These are phyloP conservation scores for Gambusia affinis DNA, from an alignment of 2,113 vertebrate genomes.

Conservation along the genomic window DNA sequence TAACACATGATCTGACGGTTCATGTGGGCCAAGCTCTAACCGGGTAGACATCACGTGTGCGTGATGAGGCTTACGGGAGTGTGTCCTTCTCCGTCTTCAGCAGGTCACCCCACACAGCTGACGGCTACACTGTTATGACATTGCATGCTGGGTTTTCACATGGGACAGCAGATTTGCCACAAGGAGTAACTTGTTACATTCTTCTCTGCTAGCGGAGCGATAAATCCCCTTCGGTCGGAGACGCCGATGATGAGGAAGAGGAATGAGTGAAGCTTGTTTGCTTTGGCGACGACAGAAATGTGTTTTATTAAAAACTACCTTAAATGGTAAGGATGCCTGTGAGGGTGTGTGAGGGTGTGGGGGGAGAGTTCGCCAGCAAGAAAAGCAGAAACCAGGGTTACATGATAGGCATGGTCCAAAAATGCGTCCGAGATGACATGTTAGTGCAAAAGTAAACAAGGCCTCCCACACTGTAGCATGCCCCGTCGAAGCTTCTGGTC, in stretches of 20 bases:
- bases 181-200: slow-evolving; percentile 46
- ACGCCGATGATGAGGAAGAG: slow-evolving; percentile 29
- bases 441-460: slow-evolving; percentile 49
- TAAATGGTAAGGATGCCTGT: slow-evolving; percentile 59
- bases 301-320: slow-evolving; percentile 51
- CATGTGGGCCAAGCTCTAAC: no score
- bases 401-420: slow-evolving; percentile 50
- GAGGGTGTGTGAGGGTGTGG: neutral
- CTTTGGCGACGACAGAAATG: slow-evolving; percentile 42
- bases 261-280: slow-evolving; percentile 47
- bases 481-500: slow-evolving; percentile 17
- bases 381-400: slow-evolving; percentile 10
- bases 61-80: neutral
- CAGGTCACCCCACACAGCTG: slow-evolving; percentile 76
- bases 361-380: slow-evolving; percentile 26
- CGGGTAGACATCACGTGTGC: slow-evolving; percentile 9
- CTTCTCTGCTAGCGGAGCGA: slow-evolving; percentile 41
- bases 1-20: neutral
- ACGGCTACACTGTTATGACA: slow-evolving; percentile 40
- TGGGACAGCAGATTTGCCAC: slow-evolving; percentile 27
- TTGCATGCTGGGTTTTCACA: slow-evolving; percentile 26
- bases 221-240: slow-evolving; percentile 48
- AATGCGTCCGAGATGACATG: slow-evolving; percentile 27
- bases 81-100: slow-evolving; percentile 18
- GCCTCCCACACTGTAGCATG: slow-evolving; percentile 21